phyloP scores from a whole-genome alignment of 92 coral and sea anemone genomes.

The Bergia puertoricense region DNA sequence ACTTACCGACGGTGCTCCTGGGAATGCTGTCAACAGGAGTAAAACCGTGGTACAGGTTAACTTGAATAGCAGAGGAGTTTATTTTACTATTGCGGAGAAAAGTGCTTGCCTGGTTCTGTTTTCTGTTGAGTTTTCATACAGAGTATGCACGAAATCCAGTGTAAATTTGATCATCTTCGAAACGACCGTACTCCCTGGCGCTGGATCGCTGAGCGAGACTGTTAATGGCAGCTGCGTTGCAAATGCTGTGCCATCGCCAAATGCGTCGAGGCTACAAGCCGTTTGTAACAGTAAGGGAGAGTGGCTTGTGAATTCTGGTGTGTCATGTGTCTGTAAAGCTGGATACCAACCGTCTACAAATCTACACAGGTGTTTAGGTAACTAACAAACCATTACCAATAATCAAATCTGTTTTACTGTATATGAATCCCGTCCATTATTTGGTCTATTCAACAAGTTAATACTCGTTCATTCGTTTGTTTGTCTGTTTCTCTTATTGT shows the following conservation, averaged over 20 bases:
- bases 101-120: background rate
- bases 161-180: background rate
- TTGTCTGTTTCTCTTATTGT: background rate
- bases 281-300: constrained; percentile 24
- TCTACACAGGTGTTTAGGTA: background rate
- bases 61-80: background rate
- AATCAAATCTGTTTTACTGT: background rate
- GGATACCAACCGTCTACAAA: background rate
- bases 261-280: background rate
- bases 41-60: background rate
- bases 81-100: background rate
- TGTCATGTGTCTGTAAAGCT: background rate
- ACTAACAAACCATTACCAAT: background rate
- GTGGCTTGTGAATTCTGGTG: background rate
- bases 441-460: background rate
- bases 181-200: background rate
- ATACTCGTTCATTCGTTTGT: background rate
- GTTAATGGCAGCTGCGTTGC: constrained; percentile 9
- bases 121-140: background rate
- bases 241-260: constrained; percentile 13
- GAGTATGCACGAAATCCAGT: background rate
- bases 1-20: background rate
- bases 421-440: background rate
- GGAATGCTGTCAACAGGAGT: too few relatives aligned
- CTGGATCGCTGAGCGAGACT: background rate